A percentile compares a stretch with the other conserved stretches of the same genome.
Conservation (phyloP, 2,888 invertebrate genomes). For the Hyalella azteca region DNA sequence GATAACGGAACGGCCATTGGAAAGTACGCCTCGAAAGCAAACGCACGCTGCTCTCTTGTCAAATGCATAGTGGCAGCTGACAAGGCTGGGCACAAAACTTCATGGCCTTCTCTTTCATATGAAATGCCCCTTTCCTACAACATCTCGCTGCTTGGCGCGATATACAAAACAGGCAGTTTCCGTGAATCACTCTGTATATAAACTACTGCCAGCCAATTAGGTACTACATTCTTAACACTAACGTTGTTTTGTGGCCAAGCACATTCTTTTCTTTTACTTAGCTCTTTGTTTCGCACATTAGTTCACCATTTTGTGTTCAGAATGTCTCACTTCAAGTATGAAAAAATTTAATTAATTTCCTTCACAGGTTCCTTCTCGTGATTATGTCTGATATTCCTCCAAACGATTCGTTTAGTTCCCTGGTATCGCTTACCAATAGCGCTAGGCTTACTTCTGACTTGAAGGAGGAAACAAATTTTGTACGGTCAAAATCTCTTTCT, state of each 20-base stretch:
- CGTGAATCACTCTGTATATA: background rate
- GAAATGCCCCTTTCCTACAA: too few relatives aligned
- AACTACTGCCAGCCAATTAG: background rate
- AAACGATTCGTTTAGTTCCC: background rate
- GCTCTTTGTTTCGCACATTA: background rate
- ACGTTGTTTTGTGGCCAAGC: background rate
- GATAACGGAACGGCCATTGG: too few relatives aligned
- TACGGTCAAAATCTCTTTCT: constrained; percentile 2
- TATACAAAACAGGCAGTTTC: too few relatives aligned
- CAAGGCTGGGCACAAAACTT: too few relatives aligned
- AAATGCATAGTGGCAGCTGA: too few relatives aligned
- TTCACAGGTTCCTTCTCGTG: constrained; percentile 12
- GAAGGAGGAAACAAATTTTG: background rate
- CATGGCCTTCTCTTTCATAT: too few relatives aligned
- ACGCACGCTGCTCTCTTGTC: too few relatives aligned
- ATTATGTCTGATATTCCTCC: constrained; percentile 19
- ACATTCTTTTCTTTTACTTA: background rate
- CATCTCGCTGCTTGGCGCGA: too few relatives aligned
- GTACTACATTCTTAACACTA: background rate
- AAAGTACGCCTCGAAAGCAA: too few relatives aligned
- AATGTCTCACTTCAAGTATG: background rate
- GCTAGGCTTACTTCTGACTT: too few relatives aligned
- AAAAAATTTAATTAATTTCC: background rate
- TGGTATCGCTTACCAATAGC: background rate
- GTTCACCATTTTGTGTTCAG: background rate